These are phyloP conservation scores for Drosophila falleni DNA, from an alignment of 2,888 invertebrate species.

Conservation along the genomic window DNA sequence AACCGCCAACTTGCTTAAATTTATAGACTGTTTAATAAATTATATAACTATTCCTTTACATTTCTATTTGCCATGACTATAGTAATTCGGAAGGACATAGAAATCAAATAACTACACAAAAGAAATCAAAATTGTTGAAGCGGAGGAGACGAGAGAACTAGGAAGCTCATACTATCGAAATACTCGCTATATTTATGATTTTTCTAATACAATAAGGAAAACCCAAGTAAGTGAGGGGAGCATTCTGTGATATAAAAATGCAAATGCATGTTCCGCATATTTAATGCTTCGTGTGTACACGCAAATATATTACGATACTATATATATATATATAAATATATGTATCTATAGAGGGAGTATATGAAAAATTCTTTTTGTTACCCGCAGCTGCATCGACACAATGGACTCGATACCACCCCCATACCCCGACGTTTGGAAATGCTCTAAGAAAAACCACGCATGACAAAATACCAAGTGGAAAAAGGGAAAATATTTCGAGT, in stretches of 20 bases:
- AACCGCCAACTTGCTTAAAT: too few species aligned
- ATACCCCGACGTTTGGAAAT: conserved; percentile 21
- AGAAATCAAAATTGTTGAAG: conserved; percentile 53
- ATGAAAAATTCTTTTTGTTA: conserved; percentile 63
- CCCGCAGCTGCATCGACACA: conserved; percentile 71
- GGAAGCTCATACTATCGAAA: conserved; percentile 32
- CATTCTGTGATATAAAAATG: conserved; percentile 64
- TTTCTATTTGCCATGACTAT: conserved; percentile 54
- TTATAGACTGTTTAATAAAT: background rate
- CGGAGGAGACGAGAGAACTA: conserved; percentile 26
- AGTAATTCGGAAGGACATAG: conserved; percentile 47
- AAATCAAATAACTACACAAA: conserved; percentile 61
- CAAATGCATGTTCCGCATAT: conserved; percentile 76
- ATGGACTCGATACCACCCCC: conserved; percentile 45
- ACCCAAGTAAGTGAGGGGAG: conserved; percentile 17
- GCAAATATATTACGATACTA: conserved; percentile 38
- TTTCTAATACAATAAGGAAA: conserved; percentile 42
- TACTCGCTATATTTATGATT: conserved; percentile 56
- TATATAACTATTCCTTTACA: background rate
- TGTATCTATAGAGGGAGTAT: conserved; percentile 18
- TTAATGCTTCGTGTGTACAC: conserved; percentile 63
- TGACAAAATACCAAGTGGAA: conserved; percentile 76
- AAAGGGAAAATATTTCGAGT: conserved; percentile 44
- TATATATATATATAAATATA: conserved; percentile 18
- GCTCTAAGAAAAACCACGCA: conserved; percentile 69